Percentiles rank a stretch among this genome's conserved stretches.
Evolutionary conservation across 1,140 invertebrate genomes (phyloP).

Genomic region (Caenorhabditis elegans): DNA sequence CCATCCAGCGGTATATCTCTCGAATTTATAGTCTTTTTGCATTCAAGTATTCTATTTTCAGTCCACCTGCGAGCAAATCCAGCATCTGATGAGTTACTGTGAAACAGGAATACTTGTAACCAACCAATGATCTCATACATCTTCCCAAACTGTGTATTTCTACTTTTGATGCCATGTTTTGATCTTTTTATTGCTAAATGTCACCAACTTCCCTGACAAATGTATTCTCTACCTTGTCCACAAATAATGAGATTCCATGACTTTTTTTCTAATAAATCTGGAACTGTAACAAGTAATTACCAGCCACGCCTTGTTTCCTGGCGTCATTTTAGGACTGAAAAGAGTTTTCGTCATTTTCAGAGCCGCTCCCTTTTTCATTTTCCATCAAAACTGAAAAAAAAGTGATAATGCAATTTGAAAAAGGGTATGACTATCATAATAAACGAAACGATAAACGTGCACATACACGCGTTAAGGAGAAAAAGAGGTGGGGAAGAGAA

Average conservation of each 20-base stretch:
- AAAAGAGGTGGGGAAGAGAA: neutral
- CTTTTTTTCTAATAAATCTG: constrained; percentile 30
- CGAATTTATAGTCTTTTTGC: no score
- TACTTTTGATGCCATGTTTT: constrained; percentile 2
- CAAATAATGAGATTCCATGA: neutral
- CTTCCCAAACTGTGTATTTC: neutral
- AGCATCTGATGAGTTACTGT: constrained; percentile 20
- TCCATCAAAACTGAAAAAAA: neutral
- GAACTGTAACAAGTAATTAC: constrained; percentile 3
- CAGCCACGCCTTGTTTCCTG: neutral
- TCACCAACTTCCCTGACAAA: neutral
- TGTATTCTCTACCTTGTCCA: neutral
- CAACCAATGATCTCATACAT: neutral
- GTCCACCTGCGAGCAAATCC: neutral
- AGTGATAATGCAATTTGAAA: constrained; percentile 20
- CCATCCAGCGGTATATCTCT: constrained; percentile 8
- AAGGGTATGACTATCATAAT: constrained; percentile 27
- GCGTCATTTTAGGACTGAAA: neutral
- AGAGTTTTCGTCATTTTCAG: neutral
- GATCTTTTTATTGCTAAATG: neutral
- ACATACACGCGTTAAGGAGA: neutral
- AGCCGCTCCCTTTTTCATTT: neutral
- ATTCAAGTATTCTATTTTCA: neutral
- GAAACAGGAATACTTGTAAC: neutral
- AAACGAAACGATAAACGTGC: constrained; percentile 16